A percentile compares a stretch with the other conserved stretches of the same genome.
Evolutionary conservation across 2,888 invertebrate species (phyloP).

Genomic region (Carpatolechia fugitivella): DNA sequence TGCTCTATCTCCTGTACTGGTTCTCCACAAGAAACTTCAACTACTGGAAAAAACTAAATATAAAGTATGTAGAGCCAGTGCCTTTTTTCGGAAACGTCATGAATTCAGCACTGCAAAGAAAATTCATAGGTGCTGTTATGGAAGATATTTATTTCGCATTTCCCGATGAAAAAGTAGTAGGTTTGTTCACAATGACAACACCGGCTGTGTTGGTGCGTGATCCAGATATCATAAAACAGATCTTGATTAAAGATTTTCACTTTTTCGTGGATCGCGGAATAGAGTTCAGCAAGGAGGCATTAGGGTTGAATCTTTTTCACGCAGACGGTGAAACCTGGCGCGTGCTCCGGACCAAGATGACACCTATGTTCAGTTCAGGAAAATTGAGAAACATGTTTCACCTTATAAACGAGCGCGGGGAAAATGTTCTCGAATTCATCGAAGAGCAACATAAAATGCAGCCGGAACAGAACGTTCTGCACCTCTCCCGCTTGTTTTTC

Average conservation of each 20-base stretch:
- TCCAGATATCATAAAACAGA: conserved; percentile 46
- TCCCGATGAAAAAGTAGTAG: conserved; percentile 49
- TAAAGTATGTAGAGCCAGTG: conserved; percentile 39
- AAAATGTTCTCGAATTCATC: conserved; percentile 37
- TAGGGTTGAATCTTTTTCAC: conserved; percentile 50
- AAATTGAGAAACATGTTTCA: conserved; percentile 55
- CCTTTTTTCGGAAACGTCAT: conserved; percentile 44
- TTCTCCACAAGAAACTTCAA: conserved; percentile 46
- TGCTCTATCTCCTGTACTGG: conserved; percentile 27
- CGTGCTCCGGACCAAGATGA: conserved; percentile 40
- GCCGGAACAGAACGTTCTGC: conserved; percentile 29
- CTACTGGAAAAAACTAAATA: conserved; percentile 46
- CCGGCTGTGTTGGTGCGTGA: conserved; percentile 47
- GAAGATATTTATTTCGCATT: conserved; percentile 40
- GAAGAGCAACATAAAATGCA: neutral
- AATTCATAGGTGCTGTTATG: conserved; percentile 30
- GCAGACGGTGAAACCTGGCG: conserved; percentile 48
- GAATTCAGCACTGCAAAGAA: conserved; percentile 32
- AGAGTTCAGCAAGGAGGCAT: conserved; percentile 40
- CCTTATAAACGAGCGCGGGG: conserved; percentile 39
- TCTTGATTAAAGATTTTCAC: conserved; percentile 54
- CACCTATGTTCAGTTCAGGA: conserved; percentile 50
- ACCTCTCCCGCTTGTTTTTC: conserved; percentile 39
- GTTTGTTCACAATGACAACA: conserved; percentile 45
- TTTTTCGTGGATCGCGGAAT: conserved; percentile 45